Base-by-base conservation (phyloP, 2,797 vertebrate species). In the Yasuhikotakia modesta region DNA sequence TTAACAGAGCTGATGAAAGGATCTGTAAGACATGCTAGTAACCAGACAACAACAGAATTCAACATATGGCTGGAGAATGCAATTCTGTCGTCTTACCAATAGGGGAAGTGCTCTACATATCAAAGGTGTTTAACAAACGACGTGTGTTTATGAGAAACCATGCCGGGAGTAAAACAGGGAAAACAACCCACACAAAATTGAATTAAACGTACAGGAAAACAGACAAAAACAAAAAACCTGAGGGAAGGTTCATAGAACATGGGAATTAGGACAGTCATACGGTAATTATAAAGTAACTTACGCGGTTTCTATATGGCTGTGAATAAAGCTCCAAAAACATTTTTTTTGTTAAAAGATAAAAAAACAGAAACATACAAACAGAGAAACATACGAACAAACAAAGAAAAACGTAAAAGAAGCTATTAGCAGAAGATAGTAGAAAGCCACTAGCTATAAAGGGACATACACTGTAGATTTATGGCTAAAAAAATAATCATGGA, bases 231-330 rank as follows among this genome's bases (percentile, higher is more conserved):
- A n/a, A 17, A 0, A 57, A 78, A 55, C 35, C 4, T 19, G 19
- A 2, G 13, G 22, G 60, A 21, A 27, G 21, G 76, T 13, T 68
- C 5, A 27, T 16, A 50, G 22, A 19, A 65, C 67, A 80, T 17
- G 58, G 13, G 35, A 17, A 72, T 16, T 80, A 75, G 55, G 53
- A 55, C 39, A 65, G 27, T 65, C 53, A 87, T 83, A 86, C 87
- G 83, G 73, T 87, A 88, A 90, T 88, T 76, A 61, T 35, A 57
- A 55, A 55, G 72, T 3, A 87, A 94, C 93, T 94, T 94, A 94
- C 92, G 91, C 88, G 81, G 89, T 89, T 91, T 90, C 89, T 91
- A 92, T 90, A 93, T 85, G 85, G 93, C 91, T 93, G 90, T 89
- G 90, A 90, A 90, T 90, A 92, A 88, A 91, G 87, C 92, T 93